Percentiles rank a stretch among this genome's conserved stretches.
These are phyloP conservation scores for Amiota communis DNA, from an alignment of 2,888 invertebrate genomes.

Conservation along the genomic window DNA sequence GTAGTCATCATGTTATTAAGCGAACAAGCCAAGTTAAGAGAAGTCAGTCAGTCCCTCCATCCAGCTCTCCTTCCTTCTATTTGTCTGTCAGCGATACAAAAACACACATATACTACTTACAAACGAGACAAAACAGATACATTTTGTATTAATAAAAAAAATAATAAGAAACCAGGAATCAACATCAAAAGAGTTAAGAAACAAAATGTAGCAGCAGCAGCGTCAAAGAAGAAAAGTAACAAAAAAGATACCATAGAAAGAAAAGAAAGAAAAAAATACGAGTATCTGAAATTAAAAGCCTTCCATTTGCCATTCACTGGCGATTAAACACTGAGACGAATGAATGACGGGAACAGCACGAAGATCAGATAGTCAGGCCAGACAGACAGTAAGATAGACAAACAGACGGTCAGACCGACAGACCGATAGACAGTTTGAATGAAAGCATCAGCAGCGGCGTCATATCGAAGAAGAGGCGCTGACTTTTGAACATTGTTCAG, in stretches of 20 bases:
- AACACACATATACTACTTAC: constrained; percentile 26
- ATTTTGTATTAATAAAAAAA: not conserved
- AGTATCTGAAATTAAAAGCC: constrained; percentile 54
- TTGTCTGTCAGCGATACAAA: constrained; percentile 12
- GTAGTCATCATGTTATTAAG: constrained; percentile 62
- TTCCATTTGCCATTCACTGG: constrained; percentile 52
- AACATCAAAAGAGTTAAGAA: constrained; percentile 37
- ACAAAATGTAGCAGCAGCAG: constrained; percentile 24
- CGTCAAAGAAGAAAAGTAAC: constrained; percentile 28
- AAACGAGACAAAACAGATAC: not conserved
- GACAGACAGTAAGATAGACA: not conserved
- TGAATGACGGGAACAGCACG: constrained; percentile 45
- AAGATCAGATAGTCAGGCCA: constrained; percentile 1
- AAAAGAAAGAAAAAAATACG: constrained; percentile 40
- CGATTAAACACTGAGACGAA: constrained; percentile 47
- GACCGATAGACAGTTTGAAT: constrained; percentile 32
- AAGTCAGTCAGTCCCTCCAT: not conserved
- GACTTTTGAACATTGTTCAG: constrained; percentile 58
- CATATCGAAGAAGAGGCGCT: constrained; percentile 50
- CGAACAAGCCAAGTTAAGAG: constrained; percentile 39
- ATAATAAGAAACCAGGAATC: not conserved
- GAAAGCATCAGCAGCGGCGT: constrained; percentile 23
- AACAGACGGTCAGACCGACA: not conserved
- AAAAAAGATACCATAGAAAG: constrained; percentile 42
- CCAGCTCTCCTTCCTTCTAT: too few relatives aligned